Percentiles rank a stretch among this genome's conserved stretches.
phyloP scores from a whole-genome alignment of 1,140 invertebrate species.

The Lucilia sericata region DNA sequence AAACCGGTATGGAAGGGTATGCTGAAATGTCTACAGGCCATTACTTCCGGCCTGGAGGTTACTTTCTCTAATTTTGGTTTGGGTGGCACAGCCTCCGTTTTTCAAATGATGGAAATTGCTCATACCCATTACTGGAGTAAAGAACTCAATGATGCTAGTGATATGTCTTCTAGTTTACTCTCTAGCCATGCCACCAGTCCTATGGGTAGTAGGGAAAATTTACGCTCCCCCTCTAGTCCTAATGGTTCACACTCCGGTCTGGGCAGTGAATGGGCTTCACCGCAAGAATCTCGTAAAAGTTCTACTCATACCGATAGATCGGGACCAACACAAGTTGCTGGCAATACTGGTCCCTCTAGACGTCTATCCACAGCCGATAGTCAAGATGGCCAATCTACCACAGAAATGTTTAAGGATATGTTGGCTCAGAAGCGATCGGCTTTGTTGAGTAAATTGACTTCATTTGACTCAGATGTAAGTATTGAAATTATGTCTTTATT shows the following conservation, averaged over 20 bases:
- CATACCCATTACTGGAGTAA: slow-evolving; percentile 99
- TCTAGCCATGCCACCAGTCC: slow-evolving; percentile 74
- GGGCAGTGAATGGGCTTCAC: slow-evolving; percentile 65
- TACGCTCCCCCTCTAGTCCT: slow-evolving; percentile 72
- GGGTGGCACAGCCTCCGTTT: slow-evolving; percentile 97
- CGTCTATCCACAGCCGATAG: slow-evolving; percentile 66
- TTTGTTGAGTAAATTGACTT: slow-evolving; percentile 86
- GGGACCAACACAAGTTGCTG: slow-evolving; percentile 37
- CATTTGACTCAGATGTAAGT: slow-evolving; percentile 89
- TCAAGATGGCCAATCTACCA: slow-evolving; percentile 77
- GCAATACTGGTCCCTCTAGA: slow-evolving; percentile 49
- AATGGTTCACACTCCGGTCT: slow-evolving; percentile 60
- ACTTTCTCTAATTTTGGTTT: slow-evolving; percentile 94
- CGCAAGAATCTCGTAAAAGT: slow-evolving; percentile 66
- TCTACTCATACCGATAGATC: slow-evolving; percentile 59
- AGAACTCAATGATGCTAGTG: slow-evolving; percentile 78
- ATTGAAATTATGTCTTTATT: neutral
- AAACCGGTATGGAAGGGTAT: slow-evolving; percentile 96
- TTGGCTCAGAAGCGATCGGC: slow-evolving; percentile 88
- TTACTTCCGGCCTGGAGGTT: slow-evolving; percentile 90
- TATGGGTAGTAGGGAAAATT: slow-evolving; percentile 81
- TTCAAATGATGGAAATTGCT: slow-evolving; percentile 96
- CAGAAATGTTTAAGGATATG: slow-evolving; percentile 90
- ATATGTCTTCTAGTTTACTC: slow-evolving; percentile 67
- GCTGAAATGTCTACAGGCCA: slow-evolving; percentile 90